Evolutionary conservation across 2,113 vertebrate genomes (phyloP), one percentile per base, ranked within the genome.

Genomic region (Pelmatolapia mariae): DNA sequence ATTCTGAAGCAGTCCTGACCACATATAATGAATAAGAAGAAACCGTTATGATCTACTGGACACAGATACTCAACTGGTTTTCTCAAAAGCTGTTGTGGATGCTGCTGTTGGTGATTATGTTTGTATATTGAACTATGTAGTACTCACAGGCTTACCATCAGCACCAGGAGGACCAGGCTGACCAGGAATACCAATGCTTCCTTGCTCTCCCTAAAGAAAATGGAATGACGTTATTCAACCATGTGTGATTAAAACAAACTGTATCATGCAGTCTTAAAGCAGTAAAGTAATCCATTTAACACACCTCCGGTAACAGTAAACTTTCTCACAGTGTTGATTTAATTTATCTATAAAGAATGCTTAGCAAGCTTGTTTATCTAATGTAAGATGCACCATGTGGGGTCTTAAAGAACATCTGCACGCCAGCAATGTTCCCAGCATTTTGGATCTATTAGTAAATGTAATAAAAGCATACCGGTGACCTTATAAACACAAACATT

Each of bases 131-230:
- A 98, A 98, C 96, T 96, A 94, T 98, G 95, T 96, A 98, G 98
- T 99, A 99, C 98, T 99, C 98, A 99, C 98, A 99, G 98, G 98
- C 98, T 99, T 99, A 99, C 98, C 98, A 97, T 99, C 98, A 98
- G 98, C 97, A 98, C 98, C 98, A 97, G 96, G 93, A 93, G 96
- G 96, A 94, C 98, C 98, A 94, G 97, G 96, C 92, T 96, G 96
- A 87, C 98, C 98, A 83, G 96, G 95, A 83, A 93, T 96, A 68
- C 98, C 98, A 54, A 93, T 89, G 56, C 86, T 95, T 88, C 98
- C 98, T 92, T 93, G 88, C 45, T 98, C 97, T 89, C 98, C 98
- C 98, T 99, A 81, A 8, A 93, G 83, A 84, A 47, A 83, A 29
- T 33, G 10, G 10, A 85, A 89, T 47, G 4, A 50, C 1, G 10